These are phyloP conservation scores for Sesamia inferens DNA, from an alignment of 2,888 invertebrate species.

Conservation along the genomic window DNA sequence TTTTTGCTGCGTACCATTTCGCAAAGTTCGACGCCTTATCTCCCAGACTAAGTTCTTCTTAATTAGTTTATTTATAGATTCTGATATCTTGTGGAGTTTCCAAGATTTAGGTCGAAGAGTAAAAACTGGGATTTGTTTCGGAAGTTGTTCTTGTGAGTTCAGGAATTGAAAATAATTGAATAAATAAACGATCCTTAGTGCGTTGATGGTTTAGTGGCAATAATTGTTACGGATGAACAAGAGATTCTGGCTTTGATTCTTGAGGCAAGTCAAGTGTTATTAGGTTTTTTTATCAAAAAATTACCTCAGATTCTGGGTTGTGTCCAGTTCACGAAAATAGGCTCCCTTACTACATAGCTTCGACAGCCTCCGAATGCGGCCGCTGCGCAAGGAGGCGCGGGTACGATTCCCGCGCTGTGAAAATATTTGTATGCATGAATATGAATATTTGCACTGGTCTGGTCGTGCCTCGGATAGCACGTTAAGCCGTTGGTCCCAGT, in stretches of 20 bases:
- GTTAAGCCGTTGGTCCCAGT: too few relatives aligned
- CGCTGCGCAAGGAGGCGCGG: too few relatives aligned
- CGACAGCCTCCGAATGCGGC: too few relatives aligned
- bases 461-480: too few relatives aligned
- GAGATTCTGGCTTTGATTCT: not conserved
- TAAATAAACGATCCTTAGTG: not conserved
- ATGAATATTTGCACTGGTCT: too few relatives aligned
- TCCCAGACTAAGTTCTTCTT: constrained; percentile 59
- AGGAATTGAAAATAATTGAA: not conserved
- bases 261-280: not conserved
- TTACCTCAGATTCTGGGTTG: not conserved
- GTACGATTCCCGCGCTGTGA: too few relatives aligned
- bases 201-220: not conserved
- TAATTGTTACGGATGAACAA: not conserved
- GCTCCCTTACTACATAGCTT: not conserved
- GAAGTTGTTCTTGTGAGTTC: constrained; percentile 15
- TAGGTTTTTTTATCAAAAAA: not conserved
- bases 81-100: constrained; percentile 51
- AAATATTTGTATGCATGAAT: too few relatives aligned
- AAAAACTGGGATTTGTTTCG: constrained; percentile 36
- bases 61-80: constrained; percentile 67
- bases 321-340: not conserved
- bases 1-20: constrained; percentile 59
- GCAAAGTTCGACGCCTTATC: constrained; percentile 61
- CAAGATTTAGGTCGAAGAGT: constrained; percentile 37